phyloP scores from a whole-genome alignment of 2,113 vertebrate species.

The Mesembrinibis cayennensis region DNA sequence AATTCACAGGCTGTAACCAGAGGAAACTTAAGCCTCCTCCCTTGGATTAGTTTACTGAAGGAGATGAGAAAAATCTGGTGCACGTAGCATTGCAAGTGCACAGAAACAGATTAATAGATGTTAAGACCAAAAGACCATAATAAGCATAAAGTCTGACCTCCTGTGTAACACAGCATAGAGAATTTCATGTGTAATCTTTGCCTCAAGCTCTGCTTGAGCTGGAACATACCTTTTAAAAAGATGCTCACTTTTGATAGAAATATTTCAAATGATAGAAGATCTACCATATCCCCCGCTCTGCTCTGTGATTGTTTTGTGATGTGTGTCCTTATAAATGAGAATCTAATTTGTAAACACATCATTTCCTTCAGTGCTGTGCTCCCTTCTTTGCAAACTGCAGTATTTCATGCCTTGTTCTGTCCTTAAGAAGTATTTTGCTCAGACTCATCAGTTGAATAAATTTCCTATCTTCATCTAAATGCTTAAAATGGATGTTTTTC shows the following conservation, averaged over 20 bases:
- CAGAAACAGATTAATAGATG: not conserved
- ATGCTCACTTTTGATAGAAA: not conserved
- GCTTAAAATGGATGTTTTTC: not conserved
- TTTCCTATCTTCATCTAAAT: not conserved
- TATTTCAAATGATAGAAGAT: not conserved
- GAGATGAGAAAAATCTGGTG: not conserved
- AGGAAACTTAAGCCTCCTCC: not conserved
- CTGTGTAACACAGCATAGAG: not conserved
- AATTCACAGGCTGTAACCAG: not conserved
- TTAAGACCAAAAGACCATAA: not conserved
- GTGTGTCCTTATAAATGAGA: not conserved
- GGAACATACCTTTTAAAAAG: not conserved
- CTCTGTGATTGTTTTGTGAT: not conserved
- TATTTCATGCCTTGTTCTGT: not conserved
- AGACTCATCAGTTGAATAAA: not conserved
- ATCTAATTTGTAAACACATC: not conserved
- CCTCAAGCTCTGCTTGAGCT: not conserved
- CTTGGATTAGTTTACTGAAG: not conserved
- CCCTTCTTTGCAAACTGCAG: not conserved
- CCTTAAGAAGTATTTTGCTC: not conserved
- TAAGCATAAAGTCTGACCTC: not conserved
- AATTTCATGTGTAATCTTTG: not conserved
- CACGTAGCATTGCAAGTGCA: not conserved
- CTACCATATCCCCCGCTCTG: not conserved
- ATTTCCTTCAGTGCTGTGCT: not conserved